Evolutionary conservation across 2,797 vertebrate species (phyloP), one percentile per base, ranked within the genome.

Genomic region (Tragelaphus eurycerus): DNA sequence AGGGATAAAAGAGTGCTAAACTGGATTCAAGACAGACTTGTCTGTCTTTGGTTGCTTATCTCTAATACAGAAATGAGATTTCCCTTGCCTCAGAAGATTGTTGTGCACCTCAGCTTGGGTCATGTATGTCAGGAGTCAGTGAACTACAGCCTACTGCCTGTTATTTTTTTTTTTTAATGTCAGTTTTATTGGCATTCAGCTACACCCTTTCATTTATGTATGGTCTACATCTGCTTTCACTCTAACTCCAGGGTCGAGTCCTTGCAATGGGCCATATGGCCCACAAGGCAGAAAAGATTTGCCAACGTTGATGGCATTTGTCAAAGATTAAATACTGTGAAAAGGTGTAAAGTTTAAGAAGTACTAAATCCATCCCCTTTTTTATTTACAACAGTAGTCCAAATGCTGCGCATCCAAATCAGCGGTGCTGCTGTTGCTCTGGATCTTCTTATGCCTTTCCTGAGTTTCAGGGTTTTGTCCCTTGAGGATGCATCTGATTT

Each of bases 401-500:
- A 79, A 10, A 52, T 31, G 7, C 55, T 95, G 2, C n/a, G 25
- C 78, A 15, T 67, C 43, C 52, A 93, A 23, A 46, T 55, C 54
- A 81, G 9, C 52, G 16, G n/a, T 79, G 6, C 31, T 91, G 29
- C 25, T 89, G 1, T 34, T 86, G 67, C 67, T 89, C 82, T 90
- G 12, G 14, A 38, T 54, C 23, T 88, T 87, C 52, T 78, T 67
- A n/a, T 76, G 54, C 17, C n/a, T 95, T 64, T 67, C 34, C 52
- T 89, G 89, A 55, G 62, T 93, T 93, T 86, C 34, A 54, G 52
- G 34, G 81, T 67, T 95, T 94, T 93, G 14, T 82, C 57, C 94
- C 92, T 92, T 89, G 43, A 91, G 27, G 6, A 31, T 91, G 4
- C 59, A 48, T 67, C 84, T 95, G 79, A 90, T 86, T 93, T 97